These are phyloP conservation scores for Zootoca vivipara DNA, from an alignment of 2,113 vertebrate genomes.

Conservation along the genomic window DNA sequence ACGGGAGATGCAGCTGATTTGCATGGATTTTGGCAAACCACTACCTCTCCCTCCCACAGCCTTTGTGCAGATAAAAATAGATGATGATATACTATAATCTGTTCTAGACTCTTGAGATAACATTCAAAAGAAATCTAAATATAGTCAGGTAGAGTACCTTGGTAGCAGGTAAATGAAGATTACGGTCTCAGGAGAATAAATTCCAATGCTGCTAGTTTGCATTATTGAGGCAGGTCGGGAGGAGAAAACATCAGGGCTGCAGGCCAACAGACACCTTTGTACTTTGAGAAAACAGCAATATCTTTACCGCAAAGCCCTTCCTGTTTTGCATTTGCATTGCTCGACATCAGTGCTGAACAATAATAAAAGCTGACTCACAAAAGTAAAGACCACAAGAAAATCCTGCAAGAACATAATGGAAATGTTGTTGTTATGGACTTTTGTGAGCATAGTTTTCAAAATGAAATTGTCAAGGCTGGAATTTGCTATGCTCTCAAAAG, in stretches of 20 bases:
- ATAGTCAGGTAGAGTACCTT: not conserved
- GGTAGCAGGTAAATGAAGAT: not conserved
- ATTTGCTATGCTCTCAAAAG: constrained; percentile 62
- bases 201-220: constrained; percentile 5
- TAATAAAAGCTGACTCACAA: constrained; percentile 64
- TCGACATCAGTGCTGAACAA: constrained; percentile 63
- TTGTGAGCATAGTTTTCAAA: constrained; percentile 71
- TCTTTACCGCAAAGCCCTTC: constrained; percentile 60
- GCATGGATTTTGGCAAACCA: no score
- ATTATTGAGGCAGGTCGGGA: constrained; percentile 42
- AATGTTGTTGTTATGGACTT: constrained; percentile 72
- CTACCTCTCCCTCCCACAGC: not conserved
- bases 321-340: constrained; percentile 69
- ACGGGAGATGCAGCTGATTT: not conserved
- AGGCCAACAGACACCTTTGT: constrained; percentile 37
- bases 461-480: constrained; percentile 70
- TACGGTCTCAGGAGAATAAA: not conserved
- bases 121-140: not conserved
- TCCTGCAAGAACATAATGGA: constrained; percentile 67
- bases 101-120: not conserved
- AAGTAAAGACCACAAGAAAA: constrained; percentile 52
- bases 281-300: constrained; percentile 22
- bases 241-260: constrained; percentile 32
- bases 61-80: not conserved
- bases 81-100: not conserved